Evolutionary conservation across 2,113 vertebrate genomes (phyloP).

Genomic region (Jacana jacana): DNA sequence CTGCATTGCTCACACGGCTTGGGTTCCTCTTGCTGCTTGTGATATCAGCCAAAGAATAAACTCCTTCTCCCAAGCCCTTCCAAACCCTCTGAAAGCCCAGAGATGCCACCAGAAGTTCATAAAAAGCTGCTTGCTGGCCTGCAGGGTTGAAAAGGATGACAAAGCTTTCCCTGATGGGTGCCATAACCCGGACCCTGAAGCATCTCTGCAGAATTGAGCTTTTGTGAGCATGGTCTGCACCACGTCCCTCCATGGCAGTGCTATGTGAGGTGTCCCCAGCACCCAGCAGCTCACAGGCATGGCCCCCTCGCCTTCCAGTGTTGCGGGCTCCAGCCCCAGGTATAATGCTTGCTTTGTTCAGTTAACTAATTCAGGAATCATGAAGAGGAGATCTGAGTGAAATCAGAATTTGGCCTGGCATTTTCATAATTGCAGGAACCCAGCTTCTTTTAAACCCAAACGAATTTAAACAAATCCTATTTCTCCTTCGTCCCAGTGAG

Average conservation of each 20-base stretch:
- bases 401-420: constrained; percentile 2
- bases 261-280: neutral
- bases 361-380: neutral
- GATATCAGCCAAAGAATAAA: neutral
- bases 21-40: neutral
- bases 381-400: neutral
- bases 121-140: neutral
- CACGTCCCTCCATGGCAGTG: accelerated
- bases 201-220: neutral
- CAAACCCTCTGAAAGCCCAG: neutral
- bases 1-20: neutral
- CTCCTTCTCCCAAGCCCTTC: neutral
- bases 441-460: neutral
- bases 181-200: neutral
- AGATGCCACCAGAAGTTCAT: neutral
- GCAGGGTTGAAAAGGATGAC: neutral
- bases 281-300: neutral
- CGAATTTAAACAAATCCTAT: constrained; percentile 19
- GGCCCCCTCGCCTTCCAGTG: neutral
- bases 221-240: neutral
- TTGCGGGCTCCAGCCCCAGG: neutral
- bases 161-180: neutral
- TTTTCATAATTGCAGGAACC: constrained; percentile 62
- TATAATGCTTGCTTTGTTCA: constrained; percentile 47
- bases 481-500: neutral